Percentiles rank a stretch among this genome's conserved stretches.
phyloP scores from a whole-genome alignment of 2,797 vertebrate genomes.

The Sebastes dallii region DNA sequence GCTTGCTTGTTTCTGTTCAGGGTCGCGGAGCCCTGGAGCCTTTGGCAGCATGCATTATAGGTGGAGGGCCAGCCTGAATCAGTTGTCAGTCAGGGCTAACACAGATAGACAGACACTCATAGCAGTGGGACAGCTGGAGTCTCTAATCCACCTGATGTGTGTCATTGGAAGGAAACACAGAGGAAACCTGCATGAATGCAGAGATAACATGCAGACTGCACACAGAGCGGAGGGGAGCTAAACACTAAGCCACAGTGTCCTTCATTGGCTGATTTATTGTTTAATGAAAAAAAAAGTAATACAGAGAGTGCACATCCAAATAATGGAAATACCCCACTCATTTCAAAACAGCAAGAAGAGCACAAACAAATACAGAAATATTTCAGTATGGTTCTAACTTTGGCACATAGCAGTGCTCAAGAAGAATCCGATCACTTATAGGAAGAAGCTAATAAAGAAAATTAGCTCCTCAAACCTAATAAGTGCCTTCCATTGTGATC shows the following conservation, averaged over 20 bases:
- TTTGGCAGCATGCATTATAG: neutral
- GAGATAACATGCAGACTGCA: slow-evolving; percentile 1
- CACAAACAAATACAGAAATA: neutral
- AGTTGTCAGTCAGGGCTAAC: slow-evolving; percentile 35
- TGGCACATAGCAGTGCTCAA: neutral
- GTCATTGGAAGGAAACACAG: slow-evolving; percentile 15
- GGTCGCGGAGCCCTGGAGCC: neutral
- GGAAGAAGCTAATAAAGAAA: neutral
- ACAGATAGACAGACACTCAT: slow-evolving; percentile 22
- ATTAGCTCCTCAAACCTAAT: neutral
- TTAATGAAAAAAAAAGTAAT: neutral
- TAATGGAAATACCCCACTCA: neutral
- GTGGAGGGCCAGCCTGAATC: slow-evolving; percentile 6
- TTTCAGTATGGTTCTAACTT: neutral
- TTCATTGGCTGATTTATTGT: neutral
- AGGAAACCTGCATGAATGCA: slow-evolving; percentile 12
- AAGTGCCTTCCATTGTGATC: neutral
- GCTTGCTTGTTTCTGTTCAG: neutral
- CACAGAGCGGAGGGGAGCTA: neutral
- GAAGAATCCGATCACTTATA: neutral
- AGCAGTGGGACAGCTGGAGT: neutral
- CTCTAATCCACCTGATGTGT: slow-evolving; percentile 27
- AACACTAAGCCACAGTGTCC: neutral
- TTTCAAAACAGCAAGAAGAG: neutral
- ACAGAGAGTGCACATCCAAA: neutral